Percentiles rank a stretch among this genome's conserved stretches.
phyloP scores from a whole-genome alignment of 2,888 invertebrate species.

The Cancer borealis region DNA sequence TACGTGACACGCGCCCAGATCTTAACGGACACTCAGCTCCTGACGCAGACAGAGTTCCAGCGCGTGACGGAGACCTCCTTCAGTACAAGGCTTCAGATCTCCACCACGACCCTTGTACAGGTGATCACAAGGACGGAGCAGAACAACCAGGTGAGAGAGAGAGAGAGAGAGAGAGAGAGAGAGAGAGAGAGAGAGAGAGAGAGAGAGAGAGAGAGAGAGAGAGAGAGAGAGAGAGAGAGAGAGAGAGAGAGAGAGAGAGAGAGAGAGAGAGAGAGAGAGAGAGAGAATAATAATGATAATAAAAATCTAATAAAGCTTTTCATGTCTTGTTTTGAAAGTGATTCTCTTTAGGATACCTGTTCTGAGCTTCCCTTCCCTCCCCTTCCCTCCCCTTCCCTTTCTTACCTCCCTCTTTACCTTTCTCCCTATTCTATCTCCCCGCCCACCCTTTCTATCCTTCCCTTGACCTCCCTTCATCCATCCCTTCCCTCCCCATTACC shows the following conservation, averaged over 20 bases:
- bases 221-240: neutral
- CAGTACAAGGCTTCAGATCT: slow-evolving; percentile 61
- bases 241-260: neutral
- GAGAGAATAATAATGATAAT: neutral
- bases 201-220: neutral
- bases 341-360: neutral
- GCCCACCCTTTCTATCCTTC: neutral
- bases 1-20: slow-evolving; percentile 76
- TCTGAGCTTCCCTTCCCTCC: neutral
- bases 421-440: neutral
- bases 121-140: slow-evolving; percentile 62
- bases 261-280: slow-evolving; percentile 29
- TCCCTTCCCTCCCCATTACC: neutral
- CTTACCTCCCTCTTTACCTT: neutral
- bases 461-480: neutral
- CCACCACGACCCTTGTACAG: slow-evolving; percentile 60
- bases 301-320: neutral
- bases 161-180: slow-evolving; percentile 54
- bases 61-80: slow-evolving; percentile 71
- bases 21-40: slow-evolving; percentile 75
- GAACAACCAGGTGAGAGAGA: slow-evolving; percentile 63
- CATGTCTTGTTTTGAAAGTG: neutral
- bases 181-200: neutral
- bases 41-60: slow-evolving; percentile 74
- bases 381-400: neutral